Evolutionary conservation across 2,888 invertebrate species (phyloP), one percentile per base, ranked within the genome.

Genomic region (Sarcophaga subvicina): DNA sequence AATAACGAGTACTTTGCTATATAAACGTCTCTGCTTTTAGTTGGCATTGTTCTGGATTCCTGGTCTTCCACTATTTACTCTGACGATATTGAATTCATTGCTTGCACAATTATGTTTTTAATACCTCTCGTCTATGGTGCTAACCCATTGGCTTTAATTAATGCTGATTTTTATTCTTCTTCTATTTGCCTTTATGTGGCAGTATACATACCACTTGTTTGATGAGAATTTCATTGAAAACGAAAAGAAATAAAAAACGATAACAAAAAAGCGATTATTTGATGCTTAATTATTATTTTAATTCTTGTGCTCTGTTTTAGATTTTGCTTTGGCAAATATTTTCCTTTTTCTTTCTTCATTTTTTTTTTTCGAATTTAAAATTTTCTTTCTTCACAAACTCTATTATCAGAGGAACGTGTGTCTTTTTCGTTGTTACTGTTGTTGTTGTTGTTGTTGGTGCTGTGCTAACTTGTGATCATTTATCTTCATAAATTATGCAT

Each of bases 401-500:
- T 20, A 60, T 72, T 37, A 6, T 11, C 71, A 14, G 12, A 59
- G 54, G 10, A 62, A 70, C 14, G 25, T 76, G 10, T 25, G 45
- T 71, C 63, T 54, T 49, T n/a, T 20, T 67, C 12, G n/a, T n/a
- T 70, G 4, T 20, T 59, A 10, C 37, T 37, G 10, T 37, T 37
- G 37, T 27, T 27, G 27, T 27, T 27, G 27, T 27, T 1, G 27
- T 70, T 20, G 25, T 70, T 20, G 25, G 75, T 75, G 49, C 47
- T 69, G 5, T 72, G 49, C 66, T 79, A 80, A 82, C 76, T 84
- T 84, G 69, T 76, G 84, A 87, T 87, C 81, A 87, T 87, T 87
- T 84, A 84, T 87, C 87, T 87, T 82, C 81, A 87, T 84, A 82
- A 87, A 87, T 87, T 84, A 84, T 87, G 83, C 87, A 87, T 87